A percentile compares a stretch with the other conserved stretches of the same genome.
Conservation (phyloP, 2,888 invertebrate species). For the Tenthredo distinguenda region DNA sequence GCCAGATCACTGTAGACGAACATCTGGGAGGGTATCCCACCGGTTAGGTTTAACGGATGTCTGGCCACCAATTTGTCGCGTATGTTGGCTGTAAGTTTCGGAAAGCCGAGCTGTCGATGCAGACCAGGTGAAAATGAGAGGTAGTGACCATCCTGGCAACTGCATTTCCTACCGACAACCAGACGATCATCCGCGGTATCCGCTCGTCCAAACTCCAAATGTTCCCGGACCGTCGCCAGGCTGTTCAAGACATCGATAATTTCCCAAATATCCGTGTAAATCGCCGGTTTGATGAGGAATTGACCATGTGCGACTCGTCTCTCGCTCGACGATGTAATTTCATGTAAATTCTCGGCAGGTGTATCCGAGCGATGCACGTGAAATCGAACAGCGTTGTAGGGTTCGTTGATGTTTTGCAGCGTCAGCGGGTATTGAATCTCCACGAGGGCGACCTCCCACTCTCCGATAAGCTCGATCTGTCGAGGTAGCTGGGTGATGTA, state of each 20-base stretch:
- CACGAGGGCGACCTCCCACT: not conserved
- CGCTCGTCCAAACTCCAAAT: too few relatives aligned
- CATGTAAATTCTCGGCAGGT: too few relatives aligned
- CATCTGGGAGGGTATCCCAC: not conserved
- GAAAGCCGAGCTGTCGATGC: not conserved
- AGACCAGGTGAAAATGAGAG: too few relatives aligned
- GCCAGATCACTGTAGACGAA: slow-evolving; percentile 55
- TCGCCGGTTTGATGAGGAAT: too few relatives aligned
- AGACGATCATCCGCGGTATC: too few relatives aligned
- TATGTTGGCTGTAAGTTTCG: not conserved
- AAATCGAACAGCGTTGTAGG: not conserved
- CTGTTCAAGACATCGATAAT: too few relatives aligned
- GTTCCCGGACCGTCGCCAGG: too few relatives aligned
- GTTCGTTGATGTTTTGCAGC: not conserved
- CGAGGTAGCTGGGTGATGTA: not conserved
- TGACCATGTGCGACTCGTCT: too few relatives aligned
- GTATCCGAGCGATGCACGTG: not conserved
- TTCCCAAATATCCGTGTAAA: too few relatives aligned
- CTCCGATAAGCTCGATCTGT: not conserved
- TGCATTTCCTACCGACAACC: too few relatives aligned
- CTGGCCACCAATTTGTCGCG: not conserved
- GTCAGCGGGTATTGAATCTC: slow-evolving; percentile 20
- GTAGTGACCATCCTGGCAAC: too few relatives aligned
- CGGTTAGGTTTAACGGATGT: not conserved
- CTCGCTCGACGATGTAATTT: too few relatives aligned